Conservation (phyloP, 2,797 vertebrate species). For the Myotis planiceps region DNA sequence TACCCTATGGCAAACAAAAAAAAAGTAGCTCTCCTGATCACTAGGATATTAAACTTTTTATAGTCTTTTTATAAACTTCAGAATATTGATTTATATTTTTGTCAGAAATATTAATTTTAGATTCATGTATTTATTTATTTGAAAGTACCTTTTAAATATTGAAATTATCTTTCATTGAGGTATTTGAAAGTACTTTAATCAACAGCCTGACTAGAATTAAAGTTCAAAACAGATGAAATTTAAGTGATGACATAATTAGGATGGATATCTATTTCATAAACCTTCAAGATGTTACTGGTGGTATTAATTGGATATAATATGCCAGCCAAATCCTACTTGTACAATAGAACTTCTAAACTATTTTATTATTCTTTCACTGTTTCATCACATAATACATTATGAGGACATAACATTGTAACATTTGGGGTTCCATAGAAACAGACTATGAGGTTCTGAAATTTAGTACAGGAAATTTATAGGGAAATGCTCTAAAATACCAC, state of each 20-base stretch:
- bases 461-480: neutral
- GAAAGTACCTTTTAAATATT: neutral
- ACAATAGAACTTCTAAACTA: neutral
- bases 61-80: neutral
- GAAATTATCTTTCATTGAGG: neutral
- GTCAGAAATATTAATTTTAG: neutral
- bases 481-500: neutral
- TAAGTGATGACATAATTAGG: neutral
- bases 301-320: neutral
- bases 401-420: neutral
- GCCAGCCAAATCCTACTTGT: neutral
- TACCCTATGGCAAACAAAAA: neutral
- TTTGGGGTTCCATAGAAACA: neutral
- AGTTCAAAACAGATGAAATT: neutral
- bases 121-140: neutral
- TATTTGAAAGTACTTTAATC: neutral
- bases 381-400: neutral
- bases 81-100: neutral
- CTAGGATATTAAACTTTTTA: neutral
- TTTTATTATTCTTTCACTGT: neutral
- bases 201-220: neutral
- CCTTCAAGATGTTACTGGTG: neutral
- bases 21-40: neutral
- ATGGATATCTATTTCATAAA: neutral
- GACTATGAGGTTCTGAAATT: neutral